Evolutionary conservation across 1,140 invertebrate species (phyloP).

Genomic region (Euborellia annulipes): DNA sequence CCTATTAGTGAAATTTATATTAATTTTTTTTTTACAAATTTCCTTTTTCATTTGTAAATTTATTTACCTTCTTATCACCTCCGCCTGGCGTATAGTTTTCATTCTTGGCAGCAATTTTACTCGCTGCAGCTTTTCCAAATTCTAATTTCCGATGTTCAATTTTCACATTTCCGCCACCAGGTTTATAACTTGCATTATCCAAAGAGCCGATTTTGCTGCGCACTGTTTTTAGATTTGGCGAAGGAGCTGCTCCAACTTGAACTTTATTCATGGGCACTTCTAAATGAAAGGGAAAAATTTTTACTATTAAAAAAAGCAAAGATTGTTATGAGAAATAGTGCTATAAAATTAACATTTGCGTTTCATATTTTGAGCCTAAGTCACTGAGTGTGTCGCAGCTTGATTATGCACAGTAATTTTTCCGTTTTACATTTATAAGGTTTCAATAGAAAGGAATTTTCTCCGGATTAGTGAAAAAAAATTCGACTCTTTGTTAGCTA

Average conservation of each 20-base stretch:
- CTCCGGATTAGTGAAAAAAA: too few species aligned
- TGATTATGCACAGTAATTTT: too few species aligned
- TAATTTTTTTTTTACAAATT: too few species aligned
- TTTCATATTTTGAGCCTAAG: too few species aligned
- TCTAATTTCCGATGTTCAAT: conserved; percentile 78
- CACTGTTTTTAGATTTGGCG: conserved; percentile 78
- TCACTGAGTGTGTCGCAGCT: too few species aligned
- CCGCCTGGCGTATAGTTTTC: conserved; percentile 76
- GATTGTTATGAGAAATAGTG: conserved; percentile 5
- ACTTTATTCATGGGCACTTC: conserved; percentile 85
- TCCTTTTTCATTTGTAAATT: too few species aligned
- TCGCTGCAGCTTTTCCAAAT: conserved; percentile 56
- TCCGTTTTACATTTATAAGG: too few species aligned
- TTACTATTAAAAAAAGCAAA: conserved; percentile 23
- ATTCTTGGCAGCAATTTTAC: conserved; percentile 75
- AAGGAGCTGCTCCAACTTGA: conserved; percentile 76
- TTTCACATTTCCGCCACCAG: conserved; percentile 80
- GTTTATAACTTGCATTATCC: conserved; percentile 81
- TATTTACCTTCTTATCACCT: conserved; percentile 79
- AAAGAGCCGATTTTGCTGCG: conserved; percentile 89
- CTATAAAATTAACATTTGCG: conserved; percentile 7
- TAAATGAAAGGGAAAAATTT: conserved; percentile 20
- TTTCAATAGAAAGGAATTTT: too few species aligned
- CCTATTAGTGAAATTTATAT: too few species aligned
- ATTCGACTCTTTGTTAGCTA: too few species aligned